Percentiles rank a stretch among this genome's conserved stretches.
These are phyloP conservation scores for Lepisosteus osseus DNA, from an alignment of 2,113 vertebrate genomes.

Conservation along the genomic window DNA sequence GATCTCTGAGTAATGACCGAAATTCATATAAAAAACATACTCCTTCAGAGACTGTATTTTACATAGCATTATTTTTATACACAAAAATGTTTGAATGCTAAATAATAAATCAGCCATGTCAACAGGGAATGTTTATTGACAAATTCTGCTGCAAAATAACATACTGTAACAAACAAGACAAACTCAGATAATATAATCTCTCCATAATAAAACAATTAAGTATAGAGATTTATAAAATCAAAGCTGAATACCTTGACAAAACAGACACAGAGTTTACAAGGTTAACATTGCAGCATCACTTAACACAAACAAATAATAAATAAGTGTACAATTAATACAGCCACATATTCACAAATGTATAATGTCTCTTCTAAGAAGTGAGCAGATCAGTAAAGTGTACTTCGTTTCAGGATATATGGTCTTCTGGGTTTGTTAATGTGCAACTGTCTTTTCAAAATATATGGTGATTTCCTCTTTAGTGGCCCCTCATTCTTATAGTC, in stretches of 20 bases:
- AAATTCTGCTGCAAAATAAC: too few species aligned
- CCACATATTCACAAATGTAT: conserved; percentile 67
- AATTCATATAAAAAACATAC: too few species aligned
- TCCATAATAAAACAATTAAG: not conserved
- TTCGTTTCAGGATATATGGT: conserved; percentile 92
- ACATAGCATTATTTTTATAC: too few species aligned
- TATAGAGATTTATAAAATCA: conserved; percentile 40
- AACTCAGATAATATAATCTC: too few species aligned
- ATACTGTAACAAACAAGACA: too few species aligned
- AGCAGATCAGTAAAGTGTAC: conserved; percentile 76
- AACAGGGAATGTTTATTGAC: too few species aligned
- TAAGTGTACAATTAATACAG: conserved; percentile 45
- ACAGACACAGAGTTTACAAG: conserved; percentile 48
- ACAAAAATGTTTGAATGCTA: too few species aligned
- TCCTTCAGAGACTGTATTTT: too few species aligned
- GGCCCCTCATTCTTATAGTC: conserved; percentile 72
- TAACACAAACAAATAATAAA: conserved; percentile 29
- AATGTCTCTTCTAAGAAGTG: conserved; percentile 29
- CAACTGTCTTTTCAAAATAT: conserved; percentile 89
- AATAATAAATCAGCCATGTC: too few species aligned
- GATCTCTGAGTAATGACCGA: too few species aligned
- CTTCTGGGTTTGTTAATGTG: conserved; percentile 84
- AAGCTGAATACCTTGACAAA: not conserved
- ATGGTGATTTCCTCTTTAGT: conserved; percentile 91
- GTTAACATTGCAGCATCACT: conserved; percentile 36